These are phyloP conservation scores for Pterois miles DNA, from an alignment of 2,797 vertebrate species.

Conservation along the genomic window DNA sequence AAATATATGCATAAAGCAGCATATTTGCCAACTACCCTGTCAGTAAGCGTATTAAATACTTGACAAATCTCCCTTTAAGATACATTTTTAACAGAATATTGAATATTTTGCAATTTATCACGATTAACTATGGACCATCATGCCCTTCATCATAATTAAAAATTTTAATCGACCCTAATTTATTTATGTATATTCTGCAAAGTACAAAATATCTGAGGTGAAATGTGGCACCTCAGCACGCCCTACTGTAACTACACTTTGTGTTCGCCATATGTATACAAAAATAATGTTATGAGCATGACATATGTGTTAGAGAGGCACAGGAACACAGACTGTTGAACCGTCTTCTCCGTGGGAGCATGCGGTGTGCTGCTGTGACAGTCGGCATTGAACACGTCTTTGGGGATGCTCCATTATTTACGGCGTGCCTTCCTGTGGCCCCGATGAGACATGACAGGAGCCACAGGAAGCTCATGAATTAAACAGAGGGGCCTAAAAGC, in stretches of 20 bases:
- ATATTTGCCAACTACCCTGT: neutral
- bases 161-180: fast-evolving
- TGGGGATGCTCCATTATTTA: conserved; percentile 87
- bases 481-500: conserved; percentile 84
- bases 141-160: too few species aligned
- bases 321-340: conserved; percentile 28
- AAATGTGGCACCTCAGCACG: neutral
- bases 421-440: conserved; percentile 77
- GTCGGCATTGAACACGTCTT: conserved; percentile 68
- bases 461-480: conserved; percentile 87
- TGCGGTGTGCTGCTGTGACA: conserved; percentile 60
- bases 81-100: neutral
- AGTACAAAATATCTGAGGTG: neutral
- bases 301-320: conserved; percentile 49
- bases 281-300: conserved; percentile 46
- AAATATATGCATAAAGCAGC: neutral
- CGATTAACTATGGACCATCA: fast-evolving
- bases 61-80: neutral
- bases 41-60: neutral
- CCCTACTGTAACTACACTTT: neutral
- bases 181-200: neutral
- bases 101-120: neutral
- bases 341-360: conserved; percentile 46
- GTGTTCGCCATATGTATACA: conserved; percentile 34
- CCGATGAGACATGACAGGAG: conserved; percentile 83